phyloP scores from a whole-genome alignment of 2,797 vertebrate genomes.

The Eulemur mongoz region DNA sequence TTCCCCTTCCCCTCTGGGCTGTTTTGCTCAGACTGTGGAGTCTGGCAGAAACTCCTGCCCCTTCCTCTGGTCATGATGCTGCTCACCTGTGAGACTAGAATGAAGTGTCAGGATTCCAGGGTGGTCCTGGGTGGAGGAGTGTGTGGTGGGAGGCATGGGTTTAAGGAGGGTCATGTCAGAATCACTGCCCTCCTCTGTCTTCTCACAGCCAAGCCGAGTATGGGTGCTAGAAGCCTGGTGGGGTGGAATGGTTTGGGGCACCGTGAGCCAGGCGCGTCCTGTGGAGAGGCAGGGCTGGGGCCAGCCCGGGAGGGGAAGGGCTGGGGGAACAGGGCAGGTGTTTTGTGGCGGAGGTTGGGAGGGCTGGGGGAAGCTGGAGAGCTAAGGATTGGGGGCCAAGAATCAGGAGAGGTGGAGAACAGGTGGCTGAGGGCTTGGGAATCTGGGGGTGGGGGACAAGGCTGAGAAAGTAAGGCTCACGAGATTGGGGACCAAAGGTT shows the following conservation, averaged over 20 bases:
- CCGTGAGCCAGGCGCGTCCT: not conserved
- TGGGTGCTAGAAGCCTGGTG: not conserved
- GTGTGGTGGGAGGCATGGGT: not conserved
- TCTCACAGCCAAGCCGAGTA: not conserved
- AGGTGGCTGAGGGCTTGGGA: not conserved
- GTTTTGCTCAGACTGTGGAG: not conserved
- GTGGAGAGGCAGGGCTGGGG: not conserved
- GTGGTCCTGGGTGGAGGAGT: not conserved
- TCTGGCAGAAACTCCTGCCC: not conserved
- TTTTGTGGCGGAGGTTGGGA: not conserved
- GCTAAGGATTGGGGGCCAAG: not conserved
- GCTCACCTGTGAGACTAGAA: not conserved
- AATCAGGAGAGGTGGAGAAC: not conserved
- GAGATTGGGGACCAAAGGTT: not conserved
- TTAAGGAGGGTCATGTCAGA: not conserved
- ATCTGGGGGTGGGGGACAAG: not conserved
- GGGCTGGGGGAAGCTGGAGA: not conserved
- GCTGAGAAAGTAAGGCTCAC: not conserved
- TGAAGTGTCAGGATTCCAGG: not conserved
- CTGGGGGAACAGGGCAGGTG: not conserved
- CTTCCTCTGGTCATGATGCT: not conserved
- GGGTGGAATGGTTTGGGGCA: not conserved
- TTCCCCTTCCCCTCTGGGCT: not conserved
- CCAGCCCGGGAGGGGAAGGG: not conserved
- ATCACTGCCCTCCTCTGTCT: not conserved